Percentiles rank a stretch among this genome's conserved stretches.
These are phyloP conservation scores for Phoenicopterus ruber DNA, from an alignment of 2,113 vertebrate species.

Conservation along the genomic window DNA sequence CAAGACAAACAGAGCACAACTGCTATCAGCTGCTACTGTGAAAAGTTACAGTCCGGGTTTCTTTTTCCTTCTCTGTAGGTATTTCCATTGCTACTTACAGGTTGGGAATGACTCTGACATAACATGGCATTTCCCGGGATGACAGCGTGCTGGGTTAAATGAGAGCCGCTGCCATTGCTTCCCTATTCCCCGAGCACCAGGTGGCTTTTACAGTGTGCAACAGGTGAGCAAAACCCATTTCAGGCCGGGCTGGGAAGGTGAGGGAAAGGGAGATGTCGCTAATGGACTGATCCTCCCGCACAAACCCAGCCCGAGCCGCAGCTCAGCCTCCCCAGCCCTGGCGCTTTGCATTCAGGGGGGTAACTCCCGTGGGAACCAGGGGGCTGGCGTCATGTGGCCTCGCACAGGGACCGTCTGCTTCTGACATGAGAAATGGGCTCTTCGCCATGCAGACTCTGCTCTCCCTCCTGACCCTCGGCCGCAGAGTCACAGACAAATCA, in stretches of 20 bases:
- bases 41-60: background rate
- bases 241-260: background rate
- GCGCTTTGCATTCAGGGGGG: background rate
- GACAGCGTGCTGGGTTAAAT: background rate
- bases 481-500: background rate
- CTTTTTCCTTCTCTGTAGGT: background rate
- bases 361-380: background rate
- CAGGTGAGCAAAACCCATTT: background rate
- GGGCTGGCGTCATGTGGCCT: background rate
- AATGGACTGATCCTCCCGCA: background rate
- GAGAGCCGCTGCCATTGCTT: background rate
- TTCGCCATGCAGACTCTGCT: background rate
- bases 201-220: background rate
- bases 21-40: background rate
- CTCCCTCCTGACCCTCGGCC: background rate
- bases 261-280: background rate
- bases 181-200: background rate
- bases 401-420: background rate
- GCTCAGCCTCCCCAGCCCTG: background rate
- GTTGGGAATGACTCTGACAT: background rate
- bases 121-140: background rate
- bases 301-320: background rate
- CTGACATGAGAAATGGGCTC: background rate
- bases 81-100: background rate
- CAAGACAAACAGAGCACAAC: background rate